These are phyloP conservation scores for Psittacus erithacus DNA, from an alignment of 2,113 vertebrate species.

Conservation along the genomic window DNA sequence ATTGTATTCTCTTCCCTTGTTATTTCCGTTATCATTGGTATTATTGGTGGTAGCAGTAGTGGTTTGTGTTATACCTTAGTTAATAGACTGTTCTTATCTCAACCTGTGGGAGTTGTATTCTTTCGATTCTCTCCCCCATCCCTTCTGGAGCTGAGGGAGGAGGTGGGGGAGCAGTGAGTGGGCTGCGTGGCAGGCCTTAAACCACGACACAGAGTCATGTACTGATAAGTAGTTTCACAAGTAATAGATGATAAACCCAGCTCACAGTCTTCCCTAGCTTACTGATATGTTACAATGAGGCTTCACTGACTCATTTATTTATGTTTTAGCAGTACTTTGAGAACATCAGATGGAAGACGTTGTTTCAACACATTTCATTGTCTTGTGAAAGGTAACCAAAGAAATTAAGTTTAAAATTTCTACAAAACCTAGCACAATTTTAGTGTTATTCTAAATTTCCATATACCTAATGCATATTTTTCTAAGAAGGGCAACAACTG, in stretches of 20 bases:
- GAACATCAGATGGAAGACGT: neutral
- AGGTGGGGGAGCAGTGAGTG: too few relatives aligned
- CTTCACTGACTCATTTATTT: neutral
- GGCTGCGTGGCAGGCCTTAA: too few relatives aligned
- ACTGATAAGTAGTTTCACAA: neutral
- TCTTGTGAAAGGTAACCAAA: neutral
- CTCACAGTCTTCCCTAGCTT: neutral
- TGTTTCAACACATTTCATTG: neutral
- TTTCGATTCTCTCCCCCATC: too few relatives aligned
- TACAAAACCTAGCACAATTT: neutral
- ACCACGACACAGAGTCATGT: neutral
- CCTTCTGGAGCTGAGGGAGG: too few relatives aligned
- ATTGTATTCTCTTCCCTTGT: too few relatives aligned
- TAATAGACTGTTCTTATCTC: too few relatives aligned
- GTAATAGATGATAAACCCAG: neutral
- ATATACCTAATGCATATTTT: neutral
- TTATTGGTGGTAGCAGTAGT: too few relatives aligned
- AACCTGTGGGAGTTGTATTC: too few relatives aligned
- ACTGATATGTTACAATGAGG: neutral
- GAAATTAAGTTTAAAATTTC: neutral
- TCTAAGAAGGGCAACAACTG: neutral
- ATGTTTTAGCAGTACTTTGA: neutral
- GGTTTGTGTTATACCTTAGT: too few relatives aligned
- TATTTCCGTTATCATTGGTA: too few relatives aligned
- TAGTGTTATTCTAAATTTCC: neutral